These are phyloP conservation scores for Gymnarchus niloticus DNA, from an alignment of 2,113 vertebrate species.

Conservation along the genomic window DNA sequence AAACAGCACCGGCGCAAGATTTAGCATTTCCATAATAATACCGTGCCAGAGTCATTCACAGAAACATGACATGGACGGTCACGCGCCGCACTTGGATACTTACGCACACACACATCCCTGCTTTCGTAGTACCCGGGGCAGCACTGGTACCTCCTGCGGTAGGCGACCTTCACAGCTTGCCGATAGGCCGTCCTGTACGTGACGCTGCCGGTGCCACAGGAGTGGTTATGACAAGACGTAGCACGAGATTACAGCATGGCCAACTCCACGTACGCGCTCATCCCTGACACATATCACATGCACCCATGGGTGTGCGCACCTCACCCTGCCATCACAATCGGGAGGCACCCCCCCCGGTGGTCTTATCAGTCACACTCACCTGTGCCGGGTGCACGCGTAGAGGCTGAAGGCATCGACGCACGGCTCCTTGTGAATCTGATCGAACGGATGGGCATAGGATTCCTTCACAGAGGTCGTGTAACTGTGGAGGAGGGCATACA, in stretches of 20 bases:
- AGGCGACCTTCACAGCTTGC: constrained; percentile 71
- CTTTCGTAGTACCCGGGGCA: constrained; percentile 87
- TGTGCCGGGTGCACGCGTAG: constrained; percentile 70
- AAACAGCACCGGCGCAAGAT: not conserved
- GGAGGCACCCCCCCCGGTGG: not conserved
- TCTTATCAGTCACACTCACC: constrained; percentile 51
- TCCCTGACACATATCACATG: no score
- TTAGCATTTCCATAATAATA: no score
- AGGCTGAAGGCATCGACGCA: constrained; percentile 60
- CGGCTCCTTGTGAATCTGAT: constrained; percentile 60
- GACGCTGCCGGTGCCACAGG: constrained; percentile 58
- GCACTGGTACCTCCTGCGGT: constrained; percentile 78
- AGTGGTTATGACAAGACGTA: not conserved
- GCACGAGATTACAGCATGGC: not conserved
- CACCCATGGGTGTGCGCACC: not conserved
- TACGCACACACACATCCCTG: constrained; percentile 74
- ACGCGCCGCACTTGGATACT: constrained; percentile 52
- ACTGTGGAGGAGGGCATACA: constrained; percentile 48
- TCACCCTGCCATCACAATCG: not conserved
- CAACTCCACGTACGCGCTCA: no score
- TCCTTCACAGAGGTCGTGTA: constrained; percentile 80
- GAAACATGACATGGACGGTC: not conserved
- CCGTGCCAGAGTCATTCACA: not conserved
- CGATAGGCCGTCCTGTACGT: constrained; percentile 83
- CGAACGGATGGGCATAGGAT: constrained; percentile 73